Evolutionary conservation across 2,113 vertebrate genomes (phyloP).

Genomic region (Hiodon tergisus): DNA sequence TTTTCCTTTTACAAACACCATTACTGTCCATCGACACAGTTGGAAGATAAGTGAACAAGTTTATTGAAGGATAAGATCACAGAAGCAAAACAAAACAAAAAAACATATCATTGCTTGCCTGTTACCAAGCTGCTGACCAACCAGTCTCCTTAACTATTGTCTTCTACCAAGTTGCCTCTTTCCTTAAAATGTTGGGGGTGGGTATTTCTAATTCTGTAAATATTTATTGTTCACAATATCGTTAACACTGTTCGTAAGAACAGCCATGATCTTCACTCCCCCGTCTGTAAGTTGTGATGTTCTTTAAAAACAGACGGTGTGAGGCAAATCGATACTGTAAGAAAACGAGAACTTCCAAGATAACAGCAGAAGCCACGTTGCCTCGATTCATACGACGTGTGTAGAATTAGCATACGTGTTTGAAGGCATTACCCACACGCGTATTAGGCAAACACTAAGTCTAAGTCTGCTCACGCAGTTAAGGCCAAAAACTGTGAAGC

Average conservation of each 20-base stretch:
- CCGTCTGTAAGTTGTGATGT: background rate
- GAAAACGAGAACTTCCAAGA: conserved; percentile 26
- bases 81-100: background rate
- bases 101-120: background rate
- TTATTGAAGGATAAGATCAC: background rate
- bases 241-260: background rate
- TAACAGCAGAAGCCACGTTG: conserved; percentile 4
- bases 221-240: conserved; percentile 15
- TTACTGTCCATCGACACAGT: background rate
- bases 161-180: conserved; percentile 30
- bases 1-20: background rate
- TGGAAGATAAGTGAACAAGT: background rate
- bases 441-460: conserved; percentile 4
- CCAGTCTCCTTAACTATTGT: background rate
- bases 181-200: conserved; percentile 14
- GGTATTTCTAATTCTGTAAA: conserved; percentile 35
- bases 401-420: background rate
- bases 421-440: conserved; percentile 10
- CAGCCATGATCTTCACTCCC: conserved; percentile 26
- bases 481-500: conserved; percentile 49
- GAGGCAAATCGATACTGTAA: conserved; percentile 17
- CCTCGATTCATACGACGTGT: background rate
- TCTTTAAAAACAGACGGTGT: background rate
- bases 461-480: conserved; percentile 36
- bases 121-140: conserved; percentile 5